Conservation (phyloP, 2,888 invertebrate genomes). For the Phalangium opilio region DNA sequence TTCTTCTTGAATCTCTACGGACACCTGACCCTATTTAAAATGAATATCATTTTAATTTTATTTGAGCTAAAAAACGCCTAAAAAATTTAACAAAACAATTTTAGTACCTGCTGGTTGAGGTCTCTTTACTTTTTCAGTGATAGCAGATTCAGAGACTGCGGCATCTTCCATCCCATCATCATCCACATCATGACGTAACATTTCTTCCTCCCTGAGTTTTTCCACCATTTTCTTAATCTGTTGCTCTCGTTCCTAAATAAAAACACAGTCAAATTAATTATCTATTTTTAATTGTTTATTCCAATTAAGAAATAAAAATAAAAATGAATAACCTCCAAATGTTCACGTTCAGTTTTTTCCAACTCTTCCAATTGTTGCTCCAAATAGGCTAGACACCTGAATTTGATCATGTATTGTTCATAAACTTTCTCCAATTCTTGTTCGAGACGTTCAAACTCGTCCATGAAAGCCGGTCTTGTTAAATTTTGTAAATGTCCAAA, state of each 20-base stretch:
- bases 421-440: conserved; percentile 66
- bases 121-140: conserved; percentile 11
- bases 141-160: conserved; percentile 25
- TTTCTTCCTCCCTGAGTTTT: conserved; percentile 40
- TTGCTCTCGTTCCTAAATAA: conserved; percentile 34
- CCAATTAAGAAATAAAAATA: neutral
- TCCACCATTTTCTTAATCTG: conserved; percentile 41
- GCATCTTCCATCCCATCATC: conserved; percentile 32
- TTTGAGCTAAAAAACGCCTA: neutral
- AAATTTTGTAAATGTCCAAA: conserved; percentile 5
- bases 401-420: conserved; percentile 69
- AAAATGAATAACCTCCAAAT: conserved; percentile 45
- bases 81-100: too few relatives aligned
- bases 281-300: neutral
- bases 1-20: conserved; percentile 21
- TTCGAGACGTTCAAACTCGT: conserved; percentile 82
- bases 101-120: conserved; percentile 16
- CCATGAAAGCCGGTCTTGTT: conserved; percentile 79
- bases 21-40: conserved; percentile 13
- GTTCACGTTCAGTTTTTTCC: conserved; percentile 59
- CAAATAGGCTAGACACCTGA: conserved; percentile 72
- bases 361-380: conserved; percentile 71
- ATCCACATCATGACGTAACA: conserved; percentile 11
- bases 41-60: neutral
- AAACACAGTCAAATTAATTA: neutral